Evolutionary conservation across 2,113 vertebrate species (phyloP).

Genomic region (Myrmecophaga tridactyla): DNA sequence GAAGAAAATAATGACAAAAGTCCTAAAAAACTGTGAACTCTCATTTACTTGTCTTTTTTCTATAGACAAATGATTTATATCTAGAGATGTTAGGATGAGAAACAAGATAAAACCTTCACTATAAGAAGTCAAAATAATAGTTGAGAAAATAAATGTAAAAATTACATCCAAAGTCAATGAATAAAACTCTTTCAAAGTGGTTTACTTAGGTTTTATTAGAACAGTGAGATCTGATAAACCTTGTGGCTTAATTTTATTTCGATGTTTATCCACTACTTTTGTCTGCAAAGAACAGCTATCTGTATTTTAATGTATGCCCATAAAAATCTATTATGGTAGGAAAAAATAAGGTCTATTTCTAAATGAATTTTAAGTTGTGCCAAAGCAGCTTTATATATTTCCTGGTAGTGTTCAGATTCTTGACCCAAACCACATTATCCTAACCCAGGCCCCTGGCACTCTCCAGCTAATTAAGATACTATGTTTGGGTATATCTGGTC

Average conservation of each 20-base stretch:
- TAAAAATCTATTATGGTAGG: background rate
- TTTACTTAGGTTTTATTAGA: background rate
- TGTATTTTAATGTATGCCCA: background rate
- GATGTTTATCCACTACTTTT: background rate
- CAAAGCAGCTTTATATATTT: background rate
- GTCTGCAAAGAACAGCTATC: background rate
- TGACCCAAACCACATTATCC: background rate
- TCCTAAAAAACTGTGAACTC: slow-evolving; percentile 32
- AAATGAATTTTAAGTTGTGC: slow-evolving; percentile 38
- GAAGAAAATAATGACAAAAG: background rate
- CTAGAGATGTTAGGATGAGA: background rate
- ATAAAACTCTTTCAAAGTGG: slow-evolving; percentile 7
- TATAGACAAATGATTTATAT: slow-evolving; percentile 30
- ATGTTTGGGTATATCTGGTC: background rate
- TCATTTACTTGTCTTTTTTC: background rate
- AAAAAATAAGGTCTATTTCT: background rate
- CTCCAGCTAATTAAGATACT: slow-evolving; percentile 29
- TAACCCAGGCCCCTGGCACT: background rate
- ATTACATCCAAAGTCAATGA: background rate
- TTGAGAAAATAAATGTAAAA: slow-evolving; percentile 34
- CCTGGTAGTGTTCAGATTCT: slow-evolving; percentile 16
- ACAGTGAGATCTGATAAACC: background rate
- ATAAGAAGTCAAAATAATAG: slow-evolving; percentile 36
- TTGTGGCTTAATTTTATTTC: background rate
- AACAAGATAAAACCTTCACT: background rate